phyloP scores from a whole-genome alignment of 2,888 invertebrate genomes.

The Hyppa rectilinea region DNA sequence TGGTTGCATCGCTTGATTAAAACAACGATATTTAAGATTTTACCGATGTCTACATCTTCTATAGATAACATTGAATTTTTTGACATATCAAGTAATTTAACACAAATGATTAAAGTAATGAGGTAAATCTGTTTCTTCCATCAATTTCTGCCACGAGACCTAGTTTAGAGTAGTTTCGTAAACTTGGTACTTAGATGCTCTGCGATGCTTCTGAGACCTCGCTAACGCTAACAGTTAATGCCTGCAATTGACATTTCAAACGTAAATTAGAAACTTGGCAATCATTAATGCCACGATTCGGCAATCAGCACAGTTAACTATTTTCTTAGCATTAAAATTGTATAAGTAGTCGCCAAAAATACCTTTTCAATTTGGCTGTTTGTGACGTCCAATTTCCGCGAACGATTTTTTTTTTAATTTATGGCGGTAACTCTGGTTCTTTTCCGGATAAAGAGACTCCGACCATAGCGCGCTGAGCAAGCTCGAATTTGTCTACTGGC shows the following conservation, averaged over 20 bases:
- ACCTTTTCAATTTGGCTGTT: neutral
- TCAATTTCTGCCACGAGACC: slow-evolving; percentile 23
- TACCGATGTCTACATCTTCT: neutral
- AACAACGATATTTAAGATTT: neutral
- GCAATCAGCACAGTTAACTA: slow-evolving; percentile 38
- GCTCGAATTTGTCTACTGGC: slow-evolving; percentile 19
- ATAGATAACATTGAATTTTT: neutral
- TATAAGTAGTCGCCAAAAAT: neutral
- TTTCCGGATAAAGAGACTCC: too few species aligned
- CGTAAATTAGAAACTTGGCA: slow-evolving; percentile 60
- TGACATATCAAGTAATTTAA: neutral
- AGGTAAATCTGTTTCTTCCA: slow-evolving; percentile 1
- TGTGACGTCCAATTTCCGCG: neutral
- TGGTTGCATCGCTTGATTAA: neutral
- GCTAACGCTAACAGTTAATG: slow-evolving; percentile 37
- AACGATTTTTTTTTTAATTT: too few species aligned
- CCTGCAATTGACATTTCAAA: slow-evolving; percentile 63
- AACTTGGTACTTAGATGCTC: slow-evolving; percentile 33
- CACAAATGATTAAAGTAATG: slow-evolving; percentile 9
- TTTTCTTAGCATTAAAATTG: neutral
- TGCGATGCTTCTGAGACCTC: slow-evolving; percentile 26
- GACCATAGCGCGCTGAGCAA: too few species aligned
- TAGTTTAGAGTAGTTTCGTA: slow-evolving; percentile 47
- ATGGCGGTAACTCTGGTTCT: too few species aligned
- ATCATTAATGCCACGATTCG: slow-evolving; percentile 66